Conservation (phyloP, 1,140 invertebrate genomes). For the Camponotus vicinus region DNA sequence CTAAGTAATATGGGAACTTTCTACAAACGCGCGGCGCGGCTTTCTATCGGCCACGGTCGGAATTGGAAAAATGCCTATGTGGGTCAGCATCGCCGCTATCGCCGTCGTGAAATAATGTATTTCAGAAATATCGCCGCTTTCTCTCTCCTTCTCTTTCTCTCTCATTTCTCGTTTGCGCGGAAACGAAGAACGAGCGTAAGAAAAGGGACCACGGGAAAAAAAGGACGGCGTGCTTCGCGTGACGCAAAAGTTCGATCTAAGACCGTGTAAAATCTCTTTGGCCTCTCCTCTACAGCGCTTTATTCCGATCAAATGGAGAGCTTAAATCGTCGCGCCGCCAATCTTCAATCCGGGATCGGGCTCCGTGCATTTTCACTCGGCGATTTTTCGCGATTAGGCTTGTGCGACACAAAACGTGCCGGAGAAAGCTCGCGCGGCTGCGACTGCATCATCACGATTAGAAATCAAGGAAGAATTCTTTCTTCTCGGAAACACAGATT, state of each 20-base stretch:
- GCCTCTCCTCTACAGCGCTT: no score
- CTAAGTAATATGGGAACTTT: slow-evolving; percentile 85
- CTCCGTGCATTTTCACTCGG: slow-evolving; percentile 59
- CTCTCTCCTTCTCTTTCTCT: no score
- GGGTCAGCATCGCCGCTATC: slow-evolving; percentile 76
- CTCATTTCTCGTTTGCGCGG: slow-evolving; percentile 67
- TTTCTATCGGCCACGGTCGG: slow-evolving; percentile 81
- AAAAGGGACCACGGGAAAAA: slow-evolving; percentile 41
- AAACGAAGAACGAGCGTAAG: neutral
- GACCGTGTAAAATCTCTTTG: no score
- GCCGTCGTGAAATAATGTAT: slow-evolving; percentile 77
- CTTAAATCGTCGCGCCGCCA: slow-evolving; percentile 25
- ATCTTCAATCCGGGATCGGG: slow-evolving; percentile 36
- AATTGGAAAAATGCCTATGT: slow-evolving; percentile 84
- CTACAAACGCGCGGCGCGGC: slow-evolving; percentile 79
- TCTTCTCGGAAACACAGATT: neutral
- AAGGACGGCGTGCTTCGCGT: slow-evolving; percentile 29
- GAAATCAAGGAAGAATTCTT: slow-evolving; percentile 70
- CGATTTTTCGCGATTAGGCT: slow-evolving; percentile 64
- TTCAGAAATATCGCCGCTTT: slow-evolving; percentile 80
- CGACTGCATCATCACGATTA: slow-evolving; percentile 65
- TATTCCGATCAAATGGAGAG: neutral
- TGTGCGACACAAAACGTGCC: slow-evolving; percentile 58
- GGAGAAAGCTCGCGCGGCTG: slow-evolving; percentile 68
- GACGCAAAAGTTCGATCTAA: slow-evolving; percentile 56